phyloP scores from a whole-genome alignment of 1,140 invertebrate species.

The Lucilia cuprina region DNA sequence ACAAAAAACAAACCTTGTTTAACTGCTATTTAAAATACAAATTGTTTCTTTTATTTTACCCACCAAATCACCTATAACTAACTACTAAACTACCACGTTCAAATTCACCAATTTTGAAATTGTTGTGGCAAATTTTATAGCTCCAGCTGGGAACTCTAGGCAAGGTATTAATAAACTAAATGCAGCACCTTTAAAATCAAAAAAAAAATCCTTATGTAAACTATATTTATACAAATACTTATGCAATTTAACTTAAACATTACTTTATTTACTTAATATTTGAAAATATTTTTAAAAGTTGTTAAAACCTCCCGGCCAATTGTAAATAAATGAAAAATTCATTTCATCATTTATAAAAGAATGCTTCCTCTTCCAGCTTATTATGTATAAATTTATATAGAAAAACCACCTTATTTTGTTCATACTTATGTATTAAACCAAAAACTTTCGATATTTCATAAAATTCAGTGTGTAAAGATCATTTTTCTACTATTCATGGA shows the following conservation, averaged over 20 bases:
- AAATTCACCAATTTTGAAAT: neutral
- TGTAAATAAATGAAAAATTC: neutral
- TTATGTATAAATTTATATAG: slow-evolving; percentile 2
- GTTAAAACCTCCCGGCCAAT: neutral
- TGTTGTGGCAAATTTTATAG: slow-evolving; percentile 41
- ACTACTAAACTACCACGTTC: too few relatives aligned
- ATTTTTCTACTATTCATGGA: neutral
- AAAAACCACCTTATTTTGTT: neutral
- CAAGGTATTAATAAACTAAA: slow-evolving; percentile 50
- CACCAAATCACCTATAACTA: neutral
- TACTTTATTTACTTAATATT: neutral
- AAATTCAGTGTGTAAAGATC: neutral
- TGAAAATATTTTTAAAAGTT: neutral
- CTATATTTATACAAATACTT: neutral
- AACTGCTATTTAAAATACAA: neutral
- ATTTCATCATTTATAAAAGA: neutral
- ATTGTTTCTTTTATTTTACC: slow-evolving; percentile 24
- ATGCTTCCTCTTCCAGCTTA: neutral
- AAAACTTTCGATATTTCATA: neutral
- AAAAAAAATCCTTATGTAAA: neutral
- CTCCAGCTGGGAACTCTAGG: slow-evolving; percentile 62
- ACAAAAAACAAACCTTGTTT: too few relatives aligned
- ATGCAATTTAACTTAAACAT: neutral
- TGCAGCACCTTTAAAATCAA: neutral
- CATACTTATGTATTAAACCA: too few relatives aligned